These are phyloP conservation scores for Drosophila helvetica DNA, from an alignment of 2,888 invertebrate species.

Conservation along the genomic window DNA sequence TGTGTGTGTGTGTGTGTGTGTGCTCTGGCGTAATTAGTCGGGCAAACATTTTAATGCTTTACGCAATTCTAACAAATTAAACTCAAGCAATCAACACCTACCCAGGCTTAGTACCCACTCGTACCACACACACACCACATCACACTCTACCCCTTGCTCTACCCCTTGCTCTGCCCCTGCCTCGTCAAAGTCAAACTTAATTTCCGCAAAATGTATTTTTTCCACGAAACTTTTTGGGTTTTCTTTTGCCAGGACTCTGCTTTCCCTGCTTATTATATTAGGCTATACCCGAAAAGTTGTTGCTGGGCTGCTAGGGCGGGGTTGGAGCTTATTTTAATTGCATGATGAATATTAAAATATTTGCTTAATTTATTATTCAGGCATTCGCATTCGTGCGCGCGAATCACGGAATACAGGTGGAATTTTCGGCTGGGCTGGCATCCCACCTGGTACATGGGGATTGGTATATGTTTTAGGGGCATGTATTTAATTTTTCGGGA, in stretches of 20 bases:
- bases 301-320: constrained; percentile 18
- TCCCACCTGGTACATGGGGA: background rate
- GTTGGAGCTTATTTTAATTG: constrained; percentile 79
- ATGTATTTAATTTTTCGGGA: constrained; percentile 28
- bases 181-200: constrained; percentile 59
- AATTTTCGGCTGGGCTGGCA: background rate
- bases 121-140: background rate
- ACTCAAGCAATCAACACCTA: constrained; percentile 79
- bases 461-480: constrained; percentile 21
- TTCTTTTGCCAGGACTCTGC: constrained; percentile 39
- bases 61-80: constrained; percentile 77
- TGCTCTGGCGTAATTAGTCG: constrained; percentile 61
- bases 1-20: constrained; percentile 11
- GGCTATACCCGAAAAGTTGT: constrained; percentile 52
- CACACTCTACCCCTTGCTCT: background rate
- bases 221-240: constrained; percentile 34
- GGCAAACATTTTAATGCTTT: constrained; percentile 78
- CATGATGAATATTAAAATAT: constrained; percentile 82
- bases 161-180: background rate
- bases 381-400: constrained; percentile 64
- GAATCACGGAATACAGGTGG: constrained; percentile 42
- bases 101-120: constrained; percentile 34
- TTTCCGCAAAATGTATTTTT: constrained; percentile 73
- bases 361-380: constrained; percentile 81
- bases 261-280: constrained; percentile 71